Base-by-base conservation (phyloP, 1,140 invertebrate species). In the Globodera ellingtonae region DNA sequence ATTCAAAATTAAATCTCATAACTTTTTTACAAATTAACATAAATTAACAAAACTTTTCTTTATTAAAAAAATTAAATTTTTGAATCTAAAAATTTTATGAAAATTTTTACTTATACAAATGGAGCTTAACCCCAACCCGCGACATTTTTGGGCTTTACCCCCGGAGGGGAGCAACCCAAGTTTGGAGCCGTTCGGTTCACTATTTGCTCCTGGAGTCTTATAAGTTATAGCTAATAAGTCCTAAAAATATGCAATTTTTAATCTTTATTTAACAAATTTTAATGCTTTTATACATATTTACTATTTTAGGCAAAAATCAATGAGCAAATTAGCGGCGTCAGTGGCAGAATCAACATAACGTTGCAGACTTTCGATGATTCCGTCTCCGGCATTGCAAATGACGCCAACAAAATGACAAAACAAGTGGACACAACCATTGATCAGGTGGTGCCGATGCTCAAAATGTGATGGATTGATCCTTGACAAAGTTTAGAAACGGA, bases 331-430 rank as follows among this genome's bases (percentile, higher is more conserved):
- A 78, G 76, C 21, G 85, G 86, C 24, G 84, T 87, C 46, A 87
- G 86, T n/a, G 78, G 76, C 56, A 21, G 86, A 78, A 83, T 87
- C 10, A 87, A 87, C 74, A 65, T 85, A 13, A 87, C 86, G 44
- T 67, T 87, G 15, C 86, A 87, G 65, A 87, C 84, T 72, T 87
- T 87, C 70, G 86, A 87, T 73, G 62, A 82, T 52, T 86, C 84
- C 15, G 78, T 84, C 7, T 48, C 82, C 5, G 84, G 84, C 35
- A 86, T 84, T 52, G 84, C 85, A 0, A 59, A 50, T n/a, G 86
- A 87, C 78, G 86, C 86, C 18, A 78, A 80, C 46, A 78, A 79
- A 21, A 73, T 87, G 62, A 89, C 86, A 59, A 72, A 79, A 74
- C 87, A 87, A 79, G 86, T 87, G 6, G 87, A 84, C 21, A 80